Percentiles rank a stretch among this genome's conserved stretches.
Conservation (phyloP, 2,113 vertebrate genomes). For the Scomber colias region DNA sequence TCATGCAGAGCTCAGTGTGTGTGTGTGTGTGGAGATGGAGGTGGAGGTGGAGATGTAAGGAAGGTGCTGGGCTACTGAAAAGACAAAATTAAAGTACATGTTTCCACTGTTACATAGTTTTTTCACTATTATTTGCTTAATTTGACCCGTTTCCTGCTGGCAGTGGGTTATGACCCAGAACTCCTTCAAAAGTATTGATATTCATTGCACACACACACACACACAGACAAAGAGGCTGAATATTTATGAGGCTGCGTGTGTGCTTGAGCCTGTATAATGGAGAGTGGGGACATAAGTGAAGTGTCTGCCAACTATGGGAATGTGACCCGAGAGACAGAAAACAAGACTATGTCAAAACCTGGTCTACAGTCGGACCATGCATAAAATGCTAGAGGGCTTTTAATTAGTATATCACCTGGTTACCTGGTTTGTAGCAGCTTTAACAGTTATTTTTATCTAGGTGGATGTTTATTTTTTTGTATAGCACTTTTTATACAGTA, state of each 20-base stretch:
- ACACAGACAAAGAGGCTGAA: constrained; percentile 21
- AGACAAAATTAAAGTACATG: neutral
- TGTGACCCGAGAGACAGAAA: constrained; percentile 4
- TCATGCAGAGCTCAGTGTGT: no score
- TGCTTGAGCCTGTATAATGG: neutral
- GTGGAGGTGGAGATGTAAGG: neutral
- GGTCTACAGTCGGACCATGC: no score
- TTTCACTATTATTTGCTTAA: neutral
- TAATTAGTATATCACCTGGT: no score
- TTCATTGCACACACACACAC: constrained; percentile 1
- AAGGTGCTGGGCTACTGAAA: neutral
- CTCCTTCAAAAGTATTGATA: neutral
- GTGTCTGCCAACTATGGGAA: neutral
- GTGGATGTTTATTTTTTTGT: no score
- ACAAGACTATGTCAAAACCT: no score
- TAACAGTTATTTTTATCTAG: no score
- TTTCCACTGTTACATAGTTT: neutral
- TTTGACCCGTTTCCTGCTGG: constrained; percentile 9
- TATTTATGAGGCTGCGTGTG: constrained; percentile 38
- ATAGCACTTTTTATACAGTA: no score
- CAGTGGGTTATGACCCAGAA: neutral
- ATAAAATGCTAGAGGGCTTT: no score
- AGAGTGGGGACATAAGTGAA: neutral
- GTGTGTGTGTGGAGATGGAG: no score
- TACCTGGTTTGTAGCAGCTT: no score